Conservation (phyloP, 2,797 vertebrate genomes). For the Eutrigla gurnardus region DNA sequence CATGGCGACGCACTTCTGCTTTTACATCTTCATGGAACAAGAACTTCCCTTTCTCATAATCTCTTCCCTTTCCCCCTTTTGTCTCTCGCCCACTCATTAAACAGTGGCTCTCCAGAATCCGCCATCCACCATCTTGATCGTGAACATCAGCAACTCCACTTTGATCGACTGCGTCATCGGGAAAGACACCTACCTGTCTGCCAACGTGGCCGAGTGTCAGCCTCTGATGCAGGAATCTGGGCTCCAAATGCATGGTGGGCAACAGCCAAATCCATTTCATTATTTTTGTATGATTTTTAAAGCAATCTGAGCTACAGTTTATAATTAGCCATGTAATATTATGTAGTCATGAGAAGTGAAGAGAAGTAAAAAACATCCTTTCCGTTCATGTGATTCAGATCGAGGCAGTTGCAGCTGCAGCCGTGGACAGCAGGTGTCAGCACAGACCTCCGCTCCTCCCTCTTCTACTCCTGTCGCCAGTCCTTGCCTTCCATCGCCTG, state of each 20-base stretch:
- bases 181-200: constrained; percentile 45
- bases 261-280: constrained; percentile 7
- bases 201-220: constrained; percentile 50
- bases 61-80: constrained; percentile 46
- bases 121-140: constrained; percentile 68
- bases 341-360: neutral
- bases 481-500: neutral
- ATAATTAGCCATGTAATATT: too few relatives aligned
- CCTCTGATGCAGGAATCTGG: constrained; percentile 42
- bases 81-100: neutral
- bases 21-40: constrained; percentile 48
- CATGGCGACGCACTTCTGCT: neutral
- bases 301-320: neutral
- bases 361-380: neutral
- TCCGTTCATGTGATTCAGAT: constrained; percentile 45
- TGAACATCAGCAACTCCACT: constrained; percentile 84
- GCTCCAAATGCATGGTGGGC: constrained; percentile 48
- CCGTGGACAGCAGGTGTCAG: constrained; percentile 44
- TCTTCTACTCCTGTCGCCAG: neutral
- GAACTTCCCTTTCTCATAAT: constrained; percentile 57
- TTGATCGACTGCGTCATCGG: constrained; percentile 79
- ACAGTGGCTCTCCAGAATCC: constrained; percentile 13
- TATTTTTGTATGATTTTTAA: neutral
- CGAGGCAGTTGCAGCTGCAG: constrained; percentile 34
- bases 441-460: neutral